These are phyloP conservation scores for Brenthis hecate DNA, from an alignment of 2,888 invertebrate genomes.

Conservation along the genomic window DNA sequence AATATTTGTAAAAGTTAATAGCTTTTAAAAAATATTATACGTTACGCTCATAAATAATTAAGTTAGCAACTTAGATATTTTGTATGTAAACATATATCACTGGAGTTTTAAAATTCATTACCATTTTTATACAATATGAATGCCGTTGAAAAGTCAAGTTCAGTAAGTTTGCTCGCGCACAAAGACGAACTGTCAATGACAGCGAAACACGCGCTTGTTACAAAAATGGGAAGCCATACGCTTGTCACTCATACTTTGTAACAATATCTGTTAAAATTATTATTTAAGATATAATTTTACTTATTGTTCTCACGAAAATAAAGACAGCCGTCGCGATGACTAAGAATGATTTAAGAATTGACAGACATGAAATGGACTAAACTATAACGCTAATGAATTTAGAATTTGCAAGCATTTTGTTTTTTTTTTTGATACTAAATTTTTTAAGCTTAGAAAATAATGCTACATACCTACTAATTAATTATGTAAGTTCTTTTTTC, in stretches of 20 bases:
- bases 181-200: conserved; percentile 51
- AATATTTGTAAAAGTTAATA: too few relatives aligned
- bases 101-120: conserved; percentile 25
- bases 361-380: conserved; percentile 18
- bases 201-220: conserved; percentile 48
- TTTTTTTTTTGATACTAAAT: neutral
- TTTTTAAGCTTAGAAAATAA: neutral
- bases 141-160: conserved; percentile 36
- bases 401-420: neutral
- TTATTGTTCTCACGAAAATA: conserved; percentile 28
- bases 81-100: conserved; percentile 13
- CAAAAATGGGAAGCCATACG: conserved; percentile 55
- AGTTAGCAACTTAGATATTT: conserved; percentile 4
- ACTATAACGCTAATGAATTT: conserved; percentile 16
- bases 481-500: neutral
- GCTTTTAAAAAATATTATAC: too few relatives aligned
- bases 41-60: neutral
- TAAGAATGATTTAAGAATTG: conserved; percentile 21
- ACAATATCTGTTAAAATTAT: conserved; percentile 48
- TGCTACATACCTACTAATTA: neutral
- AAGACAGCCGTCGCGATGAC: conserved; percentile 29
- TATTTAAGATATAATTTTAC: conserved; percentile 20
- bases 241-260: conserved; percentile 58
- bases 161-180: conserved; percentile 42
- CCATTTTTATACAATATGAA: conserved; percentile 28